These are phyloP conservation scores for Acrossocheilus wenchowensis DNA, from an alignment of 2,797 vertebrate species.

Conservation along the genomic window DNA sequence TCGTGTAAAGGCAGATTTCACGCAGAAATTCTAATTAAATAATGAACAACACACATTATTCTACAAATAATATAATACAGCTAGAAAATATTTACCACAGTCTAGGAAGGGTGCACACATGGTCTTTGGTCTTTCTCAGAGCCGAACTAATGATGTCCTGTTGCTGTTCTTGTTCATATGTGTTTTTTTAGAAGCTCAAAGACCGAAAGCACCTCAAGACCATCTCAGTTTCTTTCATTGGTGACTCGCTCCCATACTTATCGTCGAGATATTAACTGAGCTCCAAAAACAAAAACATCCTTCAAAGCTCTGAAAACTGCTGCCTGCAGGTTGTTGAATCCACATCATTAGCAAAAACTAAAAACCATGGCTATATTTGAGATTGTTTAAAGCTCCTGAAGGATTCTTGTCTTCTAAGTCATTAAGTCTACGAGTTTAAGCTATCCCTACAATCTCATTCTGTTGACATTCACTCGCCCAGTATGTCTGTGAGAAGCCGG, in stretches of 20 bases:
- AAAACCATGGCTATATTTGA: not conserved
- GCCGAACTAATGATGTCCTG: not conserved
- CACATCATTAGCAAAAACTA: not conserved
- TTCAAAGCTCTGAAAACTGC: slow-evolving; percentile 10
- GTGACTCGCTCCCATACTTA: not conserved
- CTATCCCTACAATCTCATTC: not conserved
- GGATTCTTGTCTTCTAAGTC: not conserved
- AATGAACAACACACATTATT: not conserved
- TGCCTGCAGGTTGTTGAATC: not conserved
- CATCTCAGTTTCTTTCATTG: not conserved
- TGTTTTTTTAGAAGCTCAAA: not conserved
- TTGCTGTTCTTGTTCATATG: not conserved
- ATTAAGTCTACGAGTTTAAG: not conserved
- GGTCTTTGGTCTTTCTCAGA: slow-evolving; percentile 1
- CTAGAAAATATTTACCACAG: not conserved
- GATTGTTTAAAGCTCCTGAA: not conserved
- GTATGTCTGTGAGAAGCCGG: not conserved
- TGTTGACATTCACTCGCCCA: slow-evolving; percentile 7
- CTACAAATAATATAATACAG: not conserved
- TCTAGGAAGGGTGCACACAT: not conserved
- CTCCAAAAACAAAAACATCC: not conserved
- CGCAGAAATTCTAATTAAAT: not conserved
- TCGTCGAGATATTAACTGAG: not conserved
- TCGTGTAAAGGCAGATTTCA: not conserved
- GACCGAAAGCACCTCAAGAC: not conserved